Evolutionary conservation across 2,888 invertebrate species (phyloP).

Genomic region (Criorhina ranunculi): DNA sequence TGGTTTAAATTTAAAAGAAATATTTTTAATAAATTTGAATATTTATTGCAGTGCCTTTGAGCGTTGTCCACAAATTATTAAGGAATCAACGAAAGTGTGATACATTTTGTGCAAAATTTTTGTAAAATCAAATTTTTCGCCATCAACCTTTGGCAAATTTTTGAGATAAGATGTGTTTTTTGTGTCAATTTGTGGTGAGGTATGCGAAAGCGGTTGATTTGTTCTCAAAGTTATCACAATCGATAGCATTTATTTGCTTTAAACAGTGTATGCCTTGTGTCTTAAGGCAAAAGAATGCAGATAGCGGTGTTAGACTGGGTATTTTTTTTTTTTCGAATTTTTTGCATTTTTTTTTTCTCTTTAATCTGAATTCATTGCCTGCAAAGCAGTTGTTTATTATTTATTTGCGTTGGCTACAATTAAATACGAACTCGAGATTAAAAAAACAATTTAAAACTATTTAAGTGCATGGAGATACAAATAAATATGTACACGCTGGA

Average conservation of each 20-base stretch:
- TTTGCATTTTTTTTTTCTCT: not conserved
- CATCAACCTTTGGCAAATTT: not conserved
- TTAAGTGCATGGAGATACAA: not conserved
- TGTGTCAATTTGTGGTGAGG: not conserved
- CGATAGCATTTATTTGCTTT: not conserved
- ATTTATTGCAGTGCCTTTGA: not conserved
- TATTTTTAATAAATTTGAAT: not conserved
- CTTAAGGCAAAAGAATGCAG: not conserved
- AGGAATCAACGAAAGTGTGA: not conserved
- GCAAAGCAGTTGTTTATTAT: not conserved
- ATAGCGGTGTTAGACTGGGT: not conserved
- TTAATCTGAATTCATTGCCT: not conserved
- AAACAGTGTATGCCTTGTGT: not conserved
- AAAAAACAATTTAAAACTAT: constrained; percentile 6
- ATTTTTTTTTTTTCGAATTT: not conserved
- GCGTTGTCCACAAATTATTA: not conserved
- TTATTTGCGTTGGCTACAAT: constrained; percentile 4
- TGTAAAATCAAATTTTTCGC: not conserved
- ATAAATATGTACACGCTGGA: not conserved
- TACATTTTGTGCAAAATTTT: not conserved
- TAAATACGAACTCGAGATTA: not conserved
- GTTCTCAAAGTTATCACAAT: constrained; percentile 2
- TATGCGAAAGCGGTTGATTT: not conserved
- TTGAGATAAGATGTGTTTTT: not conserved
- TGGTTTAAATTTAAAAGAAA: not conserved